Conservation (phyloP, 2,888 invertebrate species). For the Drosophila fulvimacula region DNA sequence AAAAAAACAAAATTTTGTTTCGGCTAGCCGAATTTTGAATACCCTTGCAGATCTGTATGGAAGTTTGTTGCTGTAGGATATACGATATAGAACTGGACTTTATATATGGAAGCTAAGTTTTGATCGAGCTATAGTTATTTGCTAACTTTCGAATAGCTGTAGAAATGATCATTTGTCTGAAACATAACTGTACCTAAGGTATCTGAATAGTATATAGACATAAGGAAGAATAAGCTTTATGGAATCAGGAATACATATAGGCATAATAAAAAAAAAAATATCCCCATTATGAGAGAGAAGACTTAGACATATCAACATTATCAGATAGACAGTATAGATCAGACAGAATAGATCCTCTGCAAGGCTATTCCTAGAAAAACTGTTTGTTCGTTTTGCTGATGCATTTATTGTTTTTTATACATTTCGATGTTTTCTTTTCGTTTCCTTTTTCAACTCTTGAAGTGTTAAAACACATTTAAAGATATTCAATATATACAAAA, state of each 20-base stretch:
- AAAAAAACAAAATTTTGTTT: neutral
- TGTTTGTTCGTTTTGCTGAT: conserved; percentile 68
- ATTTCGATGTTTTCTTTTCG: conserved; percentile 2
- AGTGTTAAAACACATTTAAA: conserved; percentile 5
- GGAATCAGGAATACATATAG: neutral
- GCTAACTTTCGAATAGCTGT: no score
- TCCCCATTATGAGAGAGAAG: no score
- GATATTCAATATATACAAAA: conserved; percentile 15
- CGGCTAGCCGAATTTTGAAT: conserved; percentile 4
- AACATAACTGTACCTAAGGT: no score
- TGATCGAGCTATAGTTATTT: no score
- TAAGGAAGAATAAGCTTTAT: no score
- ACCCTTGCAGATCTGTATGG: conserved; percentile 9
- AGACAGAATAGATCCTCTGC: neutral
- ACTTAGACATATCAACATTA: no score
- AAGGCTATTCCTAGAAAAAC: conserved; percentile 5
- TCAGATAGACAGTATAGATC: neutral
- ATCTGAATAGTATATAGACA: no score
- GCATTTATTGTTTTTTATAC: conserved; percentile 42
- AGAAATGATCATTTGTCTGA: no score
- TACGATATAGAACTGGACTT: neutral
- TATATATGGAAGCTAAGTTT: neutral
- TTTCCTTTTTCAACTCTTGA: conserved; percentile 15
- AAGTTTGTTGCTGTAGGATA: neutral
- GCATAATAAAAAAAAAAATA: no score